phyloP scores from a whole-genome alignment of 2,888 invertebrate genomes.

The Synergus itoensis region DNA sequence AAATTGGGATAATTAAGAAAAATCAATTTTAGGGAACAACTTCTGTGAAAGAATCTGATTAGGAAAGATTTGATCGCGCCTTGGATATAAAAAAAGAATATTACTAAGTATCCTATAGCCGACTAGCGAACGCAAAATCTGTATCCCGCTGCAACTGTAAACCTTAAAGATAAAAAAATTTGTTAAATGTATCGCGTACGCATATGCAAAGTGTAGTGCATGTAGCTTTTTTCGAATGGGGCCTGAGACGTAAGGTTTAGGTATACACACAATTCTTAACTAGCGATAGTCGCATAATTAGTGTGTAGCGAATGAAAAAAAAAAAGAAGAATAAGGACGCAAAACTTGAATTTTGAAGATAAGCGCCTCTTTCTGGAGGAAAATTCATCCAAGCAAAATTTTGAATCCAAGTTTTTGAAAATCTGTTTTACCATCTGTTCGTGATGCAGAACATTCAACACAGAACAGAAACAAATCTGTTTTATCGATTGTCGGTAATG shows the following conservation, averaged over 20 bases:
- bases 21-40: not conserved
- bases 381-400: not conserved
- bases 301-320: slow-evolving; percentile 33
- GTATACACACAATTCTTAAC: slow-evolving; percentile 35
- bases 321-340: slow-evolving; percentile 22
- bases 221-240: slow-evolving; percentile 59
- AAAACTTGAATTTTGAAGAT: slow-evolving; percentile 25
- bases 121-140: slow-evolving; percentile 37
- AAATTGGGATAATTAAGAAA: not conserved
- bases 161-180: slow-evolving; percentile 32
- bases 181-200: slow-evolving; percentile 52
- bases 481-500: not conserved
- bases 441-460: no score
- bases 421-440: not conserved
- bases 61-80: slow-evolving; percentile 14
- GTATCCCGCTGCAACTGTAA: slow-evolving; percentile 36
- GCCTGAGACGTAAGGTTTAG: slow-evolving; percentile 56
- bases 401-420: not conserved
- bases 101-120: slow-evolving; percentile 25
- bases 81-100: slow-evolving; percentile 16
- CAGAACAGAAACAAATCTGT: not conserved
- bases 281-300: slow-evolving; percentile 36
- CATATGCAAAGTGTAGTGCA: slow-evolving; percentile 54
- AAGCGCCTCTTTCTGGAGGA: not conserved
- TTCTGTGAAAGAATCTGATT: not conserved